Evolutionary conservation across 1,140 invertebrate genomes (phyloP), one percentile per base, ranked within the genome.

Genomic region (Hycleus cichorii): DNA sequence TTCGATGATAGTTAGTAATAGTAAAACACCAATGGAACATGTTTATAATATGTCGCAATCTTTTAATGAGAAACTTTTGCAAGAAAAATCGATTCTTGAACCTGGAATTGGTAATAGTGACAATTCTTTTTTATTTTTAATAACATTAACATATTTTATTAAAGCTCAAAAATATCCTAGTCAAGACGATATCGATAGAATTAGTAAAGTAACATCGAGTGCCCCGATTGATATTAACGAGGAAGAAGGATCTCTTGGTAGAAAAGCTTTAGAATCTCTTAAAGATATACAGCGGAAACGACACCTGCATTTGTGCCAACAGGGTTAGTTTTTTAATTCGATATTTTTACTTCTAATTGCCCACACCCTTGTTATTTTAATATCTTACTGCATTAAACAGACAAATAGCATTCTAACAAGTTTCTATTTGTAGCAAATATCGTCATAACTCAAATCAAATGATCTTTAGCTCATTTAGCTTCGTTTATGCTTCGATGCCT

Each of bases 271-370:
- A 49, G 90, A 91, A 62, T 93, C 90, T 62, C 77, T 95, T 32
- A 87, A 88, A 74, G 91, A 94, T 77, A 91, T 95, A 56, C 91
- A 95, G 74, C 82, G 88, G 70, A 93, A 91, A 74, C 78, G 91
- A 45, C 86, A 93, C 66, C 78, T 90, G 59, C 85, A 93, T 79
- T 80, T 95, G 66, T 90, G 90, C 56, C 89, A 93, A 74, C 90
- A 94, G 88, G 91, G 91, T 92, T 75, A 53, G 24, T 32, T 42
- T 40, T 39, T 25, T 39, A 57, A 38, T 38, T 32, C 18, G 18
- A 18, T 18, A 18, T 18, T 18, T 18, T 18, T 18, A 18, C 18
- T 1, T 18, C 18, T 18, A 18, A 18, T 18, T 18, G 18, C 18
- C 18, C 18, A 18, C 18, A 18, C 18, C 18, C 18, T 18, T 18